Base-by-base conservation (phyloP, 2,113 vertebrate species). In the Rhinichthys klamathensis region DNA sequence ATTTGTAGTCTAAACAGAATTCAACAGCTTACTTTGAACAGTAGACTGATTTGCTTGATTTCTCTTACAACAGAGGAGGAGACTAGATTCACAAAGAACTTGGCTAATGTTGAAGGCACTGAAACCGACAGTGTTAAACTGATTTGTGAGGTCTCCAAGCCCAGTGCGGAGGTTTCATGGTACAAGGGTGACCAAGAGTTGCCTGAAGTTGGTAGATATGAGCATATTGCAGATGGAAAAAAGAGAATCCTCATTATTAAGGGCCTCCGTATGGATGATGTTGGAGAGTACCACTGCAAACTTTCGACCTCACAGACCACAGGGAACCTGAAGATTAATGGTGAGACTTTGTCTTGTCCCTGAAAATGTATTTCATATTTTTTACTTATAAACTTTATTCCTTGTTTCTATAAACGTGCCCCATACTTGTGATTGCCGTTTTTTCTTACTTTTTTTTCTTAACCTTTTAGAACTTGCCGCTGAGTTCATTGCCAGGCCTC, bases 61-160 rank as follows among this genome's bases (percentile, higher is more conserved):
- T 41, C 32, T 86, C 0, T 87, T 87, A 58, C 91, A 95, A 65
- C 94, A 99, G 98, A 99, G 94, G 98, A 99, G 93, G 98, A 97
- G 89, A 93, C 97, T 13, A 89, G 96, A 89, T 99, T 99, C 92
- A 97, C 96, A 27, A 99, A 99, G 95, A 98, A 99, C 92, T 95
- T 99, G 88, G 91, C 95, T 87, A 97, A 97, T 38, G 92, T 97
- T 87, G 97, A 99, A 90, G 97, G 96, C 76, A 97, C 92, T 41
- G 98, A 99, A 96, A 95, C 95, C 3, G 97, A 99, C 87, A 97
- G 95, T 41, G 93, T 99, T 80, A 99, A 96, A 93, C 88, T 99
- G 54, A 94, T 98, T 87, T 99, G 98, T 77, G 98, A 99, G 90
- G 96, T 99, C 67, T 99, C 98, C 82, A 99, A 99, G 89, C 95